Conservation (phyloP, 2,888 invertebrate species). For the Heterodera filipjevi region DNA sequence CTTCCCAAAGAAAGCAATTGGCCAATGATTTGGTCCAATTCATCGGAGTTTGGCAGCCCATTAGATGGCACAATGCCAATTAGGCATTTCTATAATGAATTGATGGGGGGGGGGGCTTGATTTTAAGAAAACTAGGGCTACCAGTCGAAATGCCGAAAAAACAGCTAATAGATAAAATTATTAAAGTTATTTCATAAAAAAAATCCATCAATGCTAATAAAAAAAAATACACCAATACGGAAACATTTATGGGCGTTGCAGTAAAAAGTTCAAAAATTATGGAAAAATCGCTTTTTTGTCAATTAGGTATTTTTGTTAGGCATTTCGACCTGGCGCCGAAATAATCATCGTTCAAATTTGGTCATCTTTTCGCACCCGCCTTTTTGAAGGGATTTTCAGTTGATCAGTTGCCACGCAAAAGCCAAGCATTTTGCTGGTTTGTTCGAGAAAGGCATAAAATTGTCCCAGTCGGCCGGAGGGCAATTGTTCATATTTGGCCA, state of each 20-base stretch:
- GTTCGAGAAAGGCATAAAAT: not conserved
- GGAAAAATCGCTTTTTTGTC: too few relatives aligned
- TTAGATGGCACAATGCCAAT: not conserved
- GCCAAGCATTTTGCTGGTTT: slow-evolving; percentile 1
- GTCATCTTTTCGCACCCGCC: not conserved
- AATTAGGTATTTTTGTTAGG: too few relatives aligned
- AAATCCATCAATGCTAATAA: too few relatives aligned
- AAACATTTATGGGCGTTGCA: not conserved
- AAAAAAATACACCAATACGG: too few relatives aligned
- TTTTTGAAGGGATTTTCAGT: not conserved
- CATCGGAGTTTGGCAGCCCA: not conserved
- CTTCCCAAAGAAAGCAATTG: not conserved
- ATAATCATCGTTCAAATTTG: too few relatives aligned
- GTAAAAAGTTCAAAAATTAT: too few relatives aligned
- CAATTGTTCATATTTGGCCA: slow-evolving; percentile 1
- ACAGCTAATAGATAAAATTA: too few relatives aligned
- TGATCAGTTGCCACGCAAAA: not conserved
- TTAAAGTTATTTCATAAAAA: too few relatives aligned
- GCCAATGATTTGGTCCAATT: not conserved
- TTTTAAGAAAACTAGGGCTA: too few relatives aligned
- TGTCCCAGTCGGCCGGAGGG: not conserved
- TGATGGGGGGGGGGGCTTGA: too few relatives aligned
- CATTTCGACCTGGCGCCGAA: too few relatives aligned
- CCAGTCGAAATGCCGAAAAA: too few relatives aligned
- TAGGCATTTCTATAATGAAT: not conserved